phyloP scores from a whole-genome alignment of 2,888 invertebrate genomes.

The Pristionchus japonicus region DNA sequence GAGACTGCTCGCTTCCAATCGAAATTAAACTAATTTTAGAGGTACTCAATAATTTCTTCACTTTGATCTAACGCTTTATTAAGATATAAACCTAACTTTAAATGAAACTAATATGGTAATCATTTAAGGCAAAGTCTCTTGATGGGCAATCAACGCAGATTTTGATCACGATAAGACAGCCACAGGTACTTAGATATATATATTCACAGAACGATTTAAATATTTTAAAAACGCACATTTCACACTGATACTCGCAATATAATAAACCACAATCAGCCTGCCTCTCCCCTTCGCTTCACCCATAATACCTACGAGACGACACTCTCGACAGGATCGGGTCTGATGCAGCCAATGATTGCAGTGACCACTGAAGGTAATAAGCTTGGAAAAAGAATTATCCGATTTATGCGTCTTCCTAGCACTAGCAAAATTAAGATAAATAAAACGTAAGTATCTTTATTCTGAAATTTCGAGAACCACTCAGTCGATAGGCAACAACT shows the following conservation, averaged over 20 bases:
- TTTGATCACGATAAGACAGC: conserved; percentile 1
- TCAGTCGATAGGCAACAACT: too few species aligned
- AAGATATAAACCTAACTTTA: too few species aligned
- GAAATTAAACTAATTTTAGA: conserved; percentile 2
- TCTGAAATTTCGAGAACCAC: too few species aligned
- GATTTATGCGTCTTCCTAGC: background rate
- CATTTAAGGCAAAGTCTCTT: conserved; percentile 16
- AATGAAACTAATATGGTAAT: too few species aligned
- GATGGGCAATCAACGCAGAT: background rate
- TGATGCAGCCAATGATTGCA: conserved; percentile 4
- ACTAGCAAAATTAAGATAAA: too few species aligned
- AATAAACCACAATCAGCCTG: background rate
- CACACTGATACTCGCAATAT: too few species aligned
- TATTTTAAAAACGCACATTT: background rate
- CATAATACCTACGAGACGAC: conserved; percentile 9
- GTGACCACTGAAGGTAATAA: background rate
- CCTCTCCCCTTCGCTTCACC: conserved; percentile 39
- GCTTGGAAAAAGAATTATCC: background rate
- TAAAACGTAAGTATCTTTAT: too few species aligned
- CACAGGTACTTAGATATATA: background rate
- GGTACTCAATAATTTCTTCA: background rate
- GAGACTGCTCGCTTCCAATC: background rate
- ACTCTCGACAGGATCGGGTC: background rate
- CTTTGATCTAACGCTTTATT: too few species aligned
- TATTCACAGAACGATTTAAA: background rate